Conservation (phyloP, 2,888 invertebrate species). For the Zhuqinia jingwanae region DNA sequence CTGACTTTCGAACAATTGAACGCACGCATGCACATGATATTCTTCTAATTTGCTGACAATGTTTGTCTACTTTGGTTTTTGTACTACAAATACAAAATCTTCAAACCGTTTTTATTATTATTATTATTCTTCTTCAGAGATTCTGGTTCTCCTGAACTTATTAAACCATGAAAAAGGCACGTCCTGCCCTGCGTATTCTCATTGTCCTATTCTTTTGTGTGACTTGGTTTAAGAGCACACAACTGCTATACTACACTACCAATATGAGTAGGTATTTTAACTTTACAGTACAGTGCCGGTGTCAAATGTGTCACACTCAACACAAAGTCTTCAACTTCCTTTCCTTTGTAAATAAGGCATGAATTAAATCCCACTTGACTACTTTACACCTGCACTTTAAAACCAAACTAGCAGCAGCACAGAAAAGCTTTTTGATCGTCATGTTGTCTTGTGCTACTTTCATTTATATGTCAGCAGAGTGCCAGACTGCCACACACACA, state of each 20-base stretch:
- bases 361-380: constrained; percentile 66
- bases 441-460: constrained; percentile 41
- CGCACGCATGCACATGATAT: constrained; percentile 42
- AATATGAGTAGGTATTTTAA: not conserved
- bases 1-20: constrained; percentile 29
- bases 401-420: not conserved
- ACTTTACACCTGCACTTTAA: constrained; percentile 42
- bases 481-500: constrained; percentile 33
- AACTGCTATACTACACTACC: not conserved
- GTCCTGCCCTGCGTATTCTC: not conserved
- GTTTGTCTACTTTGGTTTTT: not conserved
- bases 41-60: not conserved
- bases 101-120: not conserved
- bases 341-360: constrained; percentile 61
- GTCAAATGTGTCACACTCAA: constrained; percentile 63
- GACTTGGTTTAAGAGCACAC: constrained; percentile 9
- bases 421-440: not conserved
- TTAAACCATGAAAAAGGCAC: constrained; percentile 63
- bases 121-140: constrained; percentile 19
- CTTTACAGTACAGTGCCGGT: constrained; percentile 2
- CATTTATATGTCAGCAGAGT: constrained; percentile 56
- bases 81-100: no score
- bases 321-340: constrained; percentile 55
- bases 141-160: constrained; percentile 56
- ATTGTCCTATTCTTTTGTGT: constrained; percentile 21